Evolutionary conservation across 2,797 vertebrate species (phyloP).

Genomic region (Coracias cyanogaster): DNA sequence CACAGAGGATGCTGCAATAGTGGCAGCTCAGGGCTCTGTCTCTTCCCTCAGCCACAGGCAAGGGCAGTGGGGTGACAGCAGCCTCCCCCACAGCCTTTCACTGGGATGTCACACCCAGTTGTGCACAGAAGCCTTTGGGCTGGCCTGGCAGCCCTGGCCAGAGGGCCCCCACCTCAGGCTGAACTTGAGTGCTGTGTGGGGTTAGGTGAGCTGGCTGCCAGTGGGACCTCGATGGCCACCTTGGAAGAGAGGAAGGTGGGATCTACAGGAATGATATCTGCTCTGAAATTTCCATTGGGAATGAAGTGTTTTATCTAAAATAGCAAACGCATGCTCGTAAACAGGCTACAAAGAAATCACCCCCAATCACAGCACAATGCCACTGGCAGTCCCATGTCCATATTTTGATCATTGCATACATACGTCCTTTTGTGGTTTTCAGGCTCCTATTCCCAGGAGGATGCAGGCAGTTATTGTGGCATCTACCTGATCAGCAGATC

Average conservation of each 20-base stretch:
- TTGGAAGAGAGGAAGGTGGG: background rate
- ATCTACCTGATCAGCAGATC: background rate
- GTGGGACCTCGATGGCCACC: background rate
- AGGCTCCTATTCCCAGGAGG: background rate
- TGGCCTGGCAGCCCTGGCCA: background rate
- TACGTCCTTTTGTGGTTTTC: background rate
- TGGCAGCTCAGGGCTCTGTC: background rate
- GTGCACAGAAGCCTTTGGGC: background rate
- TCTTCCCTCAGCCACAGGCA: background rate
- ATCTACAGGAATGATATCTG: background rate
- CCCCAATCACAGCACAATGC: background rate
- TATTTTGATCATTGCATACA: background rate
- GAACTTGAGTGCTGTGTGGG: rapidly evolving
- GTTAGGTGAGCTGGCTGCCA: rapidly evolving
- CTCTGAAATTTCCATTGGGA: background rate
- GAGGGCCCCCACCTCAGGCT: background rate
- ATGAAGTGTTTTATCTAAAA: background rate
- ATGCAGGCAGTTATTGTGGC: background rate
- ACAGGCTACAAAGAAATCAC: background rate
- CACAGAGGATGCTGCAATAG: background rate
- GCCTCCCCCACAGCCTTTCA: background rate
- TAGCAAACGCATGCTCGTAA: background rate
- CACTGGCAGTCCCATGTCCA: background rate
- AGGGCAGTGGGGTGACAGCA: too few species aligned
- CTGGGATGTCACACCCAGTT: rapidly evolving